Base-by-base conservation (phyloP, 2,797 vertebrate species). In the Loris lydekkerianus region DNA sequence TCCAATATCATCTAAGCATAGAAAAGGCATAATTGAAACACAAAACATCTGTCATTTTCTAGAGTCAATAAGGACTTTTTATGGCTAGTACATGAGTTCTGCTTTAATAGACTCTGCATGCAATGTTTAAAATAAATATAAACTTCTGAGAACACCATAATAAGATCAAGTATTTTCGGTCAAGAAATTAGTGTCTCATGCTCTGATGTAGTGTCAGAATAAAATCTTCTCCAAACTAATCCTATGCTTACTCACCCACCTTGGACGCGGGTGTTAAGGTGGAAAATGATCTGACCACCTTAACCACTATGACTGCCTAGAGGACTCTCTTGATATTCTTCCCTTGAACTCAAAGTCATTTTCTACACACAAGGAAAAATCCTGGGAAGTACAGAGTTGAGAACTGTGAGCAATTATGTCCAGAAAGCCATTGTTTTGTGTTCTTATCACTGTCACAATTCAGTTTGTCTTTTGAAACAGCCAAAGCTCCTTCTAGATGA, bases 71-170 rank as follows among this genome's bases (percentile, higher is more conserved):
- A 96, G 10, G 40, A 82, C 46, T 25, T 67, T 77, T 92, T 70
- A 63, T 7, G 58, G 34, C 23, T 63, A 60, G 29, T 77, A 27
- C 1, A 81, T 25, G 21, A 73, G 29, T 43, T 90, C 17, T 72
- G 34, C 43, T 61, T 82, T n/a, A 86, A 20, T 21, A 67, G 43
- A 87, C 17, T 90, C 40, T 70, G 21, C 89, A 58, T 87, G 31
- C 18, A 61, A 91, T 63, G 8, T 61, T 93, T 65, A 34, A 91
- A 94, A 85, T 63, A 67, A 89, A 56, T 53, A 89, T 93, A 29
- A 7, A 72, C 78, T 49, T 53, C 69, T 78, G 37, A 73, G 84
- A 81, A 63, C 6, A 46, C 0, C 1, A 69, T 27, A 31, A 17
- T 21, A 67, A 70, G n/a, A 89, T 13, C 58, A 77, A 86, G 60